These are phyloP conservation scores for Achatina immaculata DNA, from an alignment of 1,140 invertebrate species.

Conservation along the genomic window DNA sequence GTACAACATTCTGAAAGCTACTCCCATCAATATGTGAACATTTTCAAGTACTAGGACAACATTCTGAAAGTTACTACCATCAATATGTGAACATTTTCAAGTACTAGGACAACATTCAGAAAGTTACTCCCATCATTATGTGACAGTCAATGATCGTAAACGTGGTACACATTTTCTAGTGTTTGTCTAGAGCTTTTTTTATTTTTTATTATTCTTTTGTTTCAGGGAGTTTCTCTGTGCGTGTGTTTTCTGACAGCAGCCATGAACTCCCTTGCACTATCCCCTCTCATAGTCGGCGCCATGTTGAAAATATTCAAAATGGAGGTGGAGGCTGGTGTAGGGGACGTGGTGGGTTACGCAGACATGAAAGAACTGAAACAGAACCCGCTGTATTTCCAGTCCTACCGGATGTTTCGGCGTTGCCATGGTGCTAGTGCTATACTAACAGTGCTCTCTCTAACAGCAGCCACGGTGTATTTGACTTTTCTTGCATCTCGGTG, in stretches of 20 bases:
- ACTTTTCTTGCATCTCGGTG: slow-evolving; percentile 27
- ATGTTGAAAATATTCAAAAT: slow-evolving; percentile 47
- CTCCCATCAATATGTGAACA: too few species aligned
- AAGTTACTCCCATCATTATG: too few species aligned
- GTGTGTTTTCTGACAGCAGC: slow-evolving; percentile 37
- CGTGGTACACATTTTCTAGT: too few species aligned
- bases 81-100: too few species aligned
- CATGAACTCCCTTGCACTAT: slow-evolving; percentile 41
- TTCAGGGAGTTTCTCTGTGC: slow-evolving; percentile 36
- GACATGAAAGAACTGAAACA: slow-evolving; percentile 43
- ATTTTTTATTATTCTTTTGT: slow-evolving; percentile 15
- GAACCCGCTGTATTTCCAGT: slow-evolving; percentile 29
- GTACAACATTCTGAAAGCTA: too few species aligned
- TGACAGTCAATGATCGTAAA: too few species aligned
- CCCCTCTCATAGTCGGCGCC: slow-evolving; percentile 44
- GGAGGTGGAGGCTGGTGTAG: slow-evolving; percentile 46
- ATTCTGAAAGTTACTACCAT: too few species aligned
- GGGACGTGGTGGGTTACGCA: slow-evolving; percentile 47
- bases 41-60: too few species aligned
- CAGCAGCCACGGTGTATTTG: slow-evolving; percentile 35
- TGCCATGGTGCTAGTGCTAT: slow-evolving; percentile 40
- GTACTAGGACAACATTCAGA: too few species aligned
- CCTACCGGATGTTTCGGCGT: slow-evolving; percentile 42
- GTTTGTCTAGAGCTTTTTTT: not conserved
- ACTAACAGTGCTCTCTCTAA: slow-evolving; percentile 36